Percentiles rank a stretch among this genome's conserved stretches.
Evolutionary conservation across 2,797 vertebrate species (phyloP).

Genomic region (Falco peregrinus): DNA sequence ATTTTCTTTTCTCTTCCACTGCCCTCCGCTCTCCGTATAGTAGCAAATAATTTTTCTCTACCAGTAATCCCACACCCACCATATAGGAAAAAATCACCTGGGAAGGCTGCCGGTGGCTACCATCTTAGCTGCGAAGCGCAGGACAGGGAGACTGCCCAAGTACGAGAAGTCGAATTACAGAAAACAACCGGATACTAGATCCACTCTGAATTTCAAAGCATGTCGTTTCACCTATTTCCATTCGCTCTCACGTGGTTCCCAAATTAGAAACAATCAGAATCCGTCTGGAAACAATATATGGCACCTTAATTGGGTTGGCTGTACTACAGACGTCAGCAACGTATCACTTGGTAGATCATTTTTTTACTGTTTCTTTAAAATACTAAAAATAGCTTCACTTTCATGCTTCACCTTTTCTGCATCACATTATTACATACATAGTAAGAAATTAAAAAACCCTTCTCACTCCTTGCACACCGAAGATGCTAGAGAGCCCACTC

Average conservation of each 20-base stretch:
- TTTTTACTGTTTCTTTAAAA: neutral
- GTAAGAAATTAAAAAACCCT: neutral
- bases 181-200: neutral
- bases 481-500: neutral
- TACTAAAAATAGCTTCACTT: constrained; percentile 53
- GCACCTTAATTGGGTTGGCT: constrained; percentile 56
- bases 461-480: neutral
- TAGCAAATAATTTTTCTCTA: neutral
- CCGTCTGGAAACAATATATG: constrained; percentile 54
- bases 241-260: constrained; percentile 28
- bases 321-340: constrained; percentile 45
- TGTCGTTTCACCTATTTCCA: constrained; percentile 14
- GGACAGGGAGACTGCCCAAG: neutral
- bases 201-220: neutral
- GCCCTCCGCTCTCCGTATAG: neutral
- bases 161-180: neutral
- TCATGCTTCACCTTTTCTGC: constrained; percentile 50
- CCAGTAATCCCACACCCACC: neutral
- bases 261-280: constrained; percentile 62
- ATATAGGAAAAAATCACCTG: neutral
- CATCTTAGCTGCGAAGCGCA: neutral
- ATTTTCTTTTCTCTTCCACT: neutral
- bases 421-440: neutral
- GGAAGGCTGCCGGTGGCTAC: neutral
- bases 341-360: constrained; percentile 24